Evolutionary conservation across 1,140 invertebrate species (phyloP).

Genomic region (Euura saliciscinereae): DNA sequence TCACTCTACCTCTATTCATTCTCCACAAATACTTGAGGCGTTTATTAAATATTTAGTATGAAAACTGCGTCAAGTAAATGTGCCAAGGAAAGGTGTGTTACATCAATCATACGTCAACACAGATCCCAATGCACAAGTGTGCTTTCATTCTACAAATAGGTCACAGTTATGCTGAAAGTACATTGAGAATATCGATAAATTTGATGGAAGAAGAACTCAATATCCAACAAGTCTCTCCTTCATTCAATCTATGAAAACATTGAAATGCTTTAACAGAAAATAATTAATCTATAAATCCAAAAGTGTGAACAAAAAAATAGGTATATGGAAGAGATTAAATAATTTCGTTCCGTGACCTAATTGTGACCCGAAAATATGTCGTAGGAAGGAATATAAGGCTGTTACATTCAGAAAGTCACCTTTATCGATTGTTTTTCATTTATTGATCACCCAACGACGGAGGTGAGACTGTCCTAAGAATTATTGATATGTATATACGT

Average conservation of each 20-base stretch:
- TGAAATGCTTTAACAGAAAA: no score
- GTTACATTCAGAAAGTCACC: conserved; percentile 56
- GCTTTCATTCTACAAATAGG: neutral
- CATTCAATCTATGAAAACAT: no score
- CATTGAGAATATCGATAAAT: no score
- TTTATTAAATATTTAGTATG: neutral
- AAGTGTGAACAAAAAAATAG: no score
- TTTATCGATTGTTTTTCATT: conserved; percentile 35
- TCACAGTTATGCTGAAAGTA: neutral
- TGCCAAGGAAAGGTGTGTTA: conserved; percentile 17
- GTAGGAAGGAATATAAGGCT: conserved; percentile 59
- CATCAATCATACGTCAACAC: neutral
- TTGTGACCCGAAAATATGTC: conserved; percentile 32
- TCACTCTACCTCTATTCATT: conserved; percentile 50
- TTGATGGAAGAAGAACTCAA: no score
- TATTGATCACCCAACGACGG: neutral
- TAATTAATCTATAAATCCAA: no score
- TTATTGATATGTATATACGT: conserved; percentile 1
- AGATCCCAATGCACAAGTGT: conserved; percentile 1
- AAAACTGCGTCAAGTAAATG: conserved; percentile 19
- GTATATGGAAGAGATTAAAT: neutral
- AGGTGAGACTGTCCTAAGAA: conserved; percentile 3
- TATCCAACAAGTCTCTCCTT: no score
- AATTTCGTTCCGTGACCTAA: neutral
- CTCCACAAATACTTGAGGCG: conserved; percentile 21